These are phyloP conservation scores for Heliornis fulica DNA, from an alignment of 2,113 vertebrate species.

Conservation along the genomic window DNA sequence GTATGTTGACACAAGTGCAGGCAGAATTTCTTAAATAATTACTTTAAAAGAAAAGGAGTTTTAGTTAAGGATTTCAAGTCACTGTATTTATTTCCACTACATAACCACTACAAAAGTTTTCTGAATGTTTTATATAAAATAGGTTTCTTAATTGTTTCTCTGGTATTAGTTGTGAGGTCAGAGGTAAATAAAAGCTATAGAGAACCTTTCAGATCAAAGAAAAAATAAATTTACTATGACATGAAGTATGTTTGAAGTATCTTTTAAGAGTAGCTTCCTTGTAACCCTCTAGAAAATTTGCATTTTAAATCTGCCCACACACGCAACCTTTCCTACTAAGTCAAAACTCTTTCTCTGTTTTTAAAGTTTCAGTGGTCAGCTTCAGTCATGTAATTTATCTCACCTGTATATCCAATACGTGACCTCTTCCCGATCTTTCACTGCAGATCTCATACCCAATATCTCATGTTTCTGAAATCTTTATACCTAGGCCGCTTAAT, in stretches of 20 bases:
- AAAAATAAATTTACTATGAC: not conserved
- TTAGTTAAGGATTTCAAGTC: not conserved
- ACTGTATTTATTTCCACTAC: not conserved
- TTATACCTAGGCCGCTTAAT: not conserved
- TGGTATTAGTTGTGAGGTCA: not conserved
- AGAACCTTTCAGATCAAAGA: not conserved
- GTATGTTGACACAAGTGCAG: not conserved
- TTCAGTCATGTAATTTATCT: not conserved
- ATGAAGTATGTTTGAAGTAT: not conserved
- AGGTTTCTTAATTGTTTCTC: not conserved
- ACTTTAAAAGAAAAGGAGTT: not conserved
- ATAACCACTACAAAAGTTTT: not conserved
- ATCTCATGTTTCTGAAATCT: not conserved
- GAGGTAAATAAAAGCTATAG: fast-evolving
- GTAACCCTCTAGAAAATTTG: not conserved
- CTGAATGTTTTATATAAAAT: not conserved
- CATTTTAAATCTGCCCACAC: no score
- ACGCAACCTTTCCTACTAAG: no score
- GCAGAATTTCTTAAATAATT: not conserved
- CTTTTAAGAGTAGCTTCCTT: not conserved
- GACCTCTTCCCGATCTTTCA: not conserved
- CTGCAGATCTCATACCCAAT: not conserved
- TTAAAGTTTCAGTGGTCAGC: not conserved
- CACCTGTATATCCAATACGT: fast-evolving
- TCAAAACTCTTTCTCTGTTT: not conserved